Evolutionary conservation across 2,113 vertebrate species (phyloP).

Genomic region (Neolamprologus tretocephalus): DNA sequence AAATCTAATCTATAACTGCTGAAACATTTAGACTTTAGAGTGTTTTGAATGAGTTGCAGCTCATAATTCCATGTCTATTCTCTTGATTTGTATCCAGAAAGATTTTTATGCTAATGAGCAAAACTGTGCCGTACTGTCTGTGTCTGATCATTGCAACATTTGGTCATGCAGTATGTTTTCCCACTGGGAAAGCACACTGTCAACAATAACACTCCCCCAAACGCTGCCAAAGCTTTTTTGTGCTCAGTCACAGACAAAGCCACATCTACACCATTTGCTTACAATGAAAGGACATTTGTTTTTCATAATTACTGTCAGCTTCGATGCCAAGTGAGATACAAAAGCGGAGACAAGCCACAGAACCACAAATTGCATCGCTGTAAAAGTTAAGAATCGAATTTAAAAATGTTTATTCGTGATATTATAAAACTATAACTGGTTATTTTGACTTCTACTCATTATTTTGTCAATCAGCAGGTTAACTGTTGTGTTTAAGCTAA

Average conservation of each 20-base stretch:
- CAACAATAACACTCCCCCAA: conserved; percentile 15
- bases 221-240: conserved; percentile 29
- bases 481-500: not conserved
- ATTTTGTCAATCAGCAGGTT: not conserved
- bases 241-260: conserved; percentile 7
- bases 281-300: conserved; percentile 15
- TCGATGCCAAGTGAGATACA: not conserved
- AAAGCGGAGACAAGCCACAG: not conserved
- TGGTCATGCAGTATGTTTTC: conserved; percentile 43
- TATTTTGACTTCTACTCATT: not conserved
- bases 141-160: conserved; percentile 12
- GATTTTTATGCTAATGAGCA: not conserved
- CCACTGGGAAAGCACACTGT: conserved; percentile 25
- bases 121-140: not conserved
- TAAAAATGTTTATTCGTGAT: not conserved
- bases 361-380: not conserved
- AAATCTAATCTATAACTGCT: not conserved
- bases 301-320: not conserved
- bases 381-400: not conserved
- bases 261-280: conserved; percentile 9
- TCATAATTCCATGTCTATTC: not conserved
- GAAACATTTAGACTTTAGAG: not conserved
- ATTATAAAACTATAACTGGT: not conserved
- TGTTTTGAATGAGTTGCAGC: not conserved
- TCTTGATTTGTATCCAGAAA: not conserved